Base-by-base conservation (phyloP, 2,113 vertebrate species). In the Garra rufa region DNA sequence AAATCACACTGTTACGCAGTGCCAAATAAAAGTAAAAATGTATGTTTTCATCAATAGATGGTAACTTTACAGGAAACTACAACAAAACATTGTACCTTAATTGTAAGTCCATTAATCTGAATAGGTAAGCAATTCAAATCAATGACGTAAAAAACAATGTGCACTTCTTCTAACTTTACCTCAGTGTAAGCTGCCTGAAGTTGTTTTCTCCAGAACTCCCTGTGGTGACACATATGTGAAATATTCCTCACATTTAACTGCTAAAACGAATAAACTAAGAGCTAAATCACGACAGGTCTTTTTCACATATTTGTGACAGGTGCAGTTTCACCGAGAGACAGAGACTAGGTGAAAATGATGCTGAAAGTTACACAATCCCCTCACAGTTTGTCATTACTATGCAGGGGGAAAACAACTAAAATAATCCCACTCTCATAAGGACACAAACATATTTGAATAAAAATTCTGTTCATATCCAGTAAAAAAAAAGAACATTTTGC, bases 311-410 rank as follows among this genome's bases (percentile, higher is more conserved):
- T 41, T n/a, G 34, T 69, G 65, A 41, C 65, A 41, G 34, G 65
- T 69, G 17, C 65, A 41, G 65, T 41, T 69, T 69, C 38, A 69
- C 19, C 0, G 65, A 69, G 65, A 69, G 17, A 69, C 65, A 0
- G 19, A 69, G 34, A n/a, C 65, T 19, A 6, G 21, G n/a, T 15
- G 11, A 19, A 55, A 28, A 85, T 78, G 24, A 69, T 63, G 15
- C 30, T 24, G 44, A 50, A 85, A 79, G 63, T 14, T 67, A 46
- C 48, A 26, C 55, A 55, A 59, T 76, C 19, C 2, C 21, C 83
- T 44, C 9, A 41, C 61, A 52, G 48, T 59, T 59, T 14, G 61
- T 30, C 75, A 78, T 80, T 76, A 79, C 24, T 69, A 61, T 81
- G 41, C 41, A 46, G 69, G 11, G 41, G 38, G 6, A 73, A 73